Evolutionary conservation across 2,888 invertebrate genomes (phyloP), one percentile per base, ranked within the genome.

Genomic region (Rhopalosiphum nymphaeae): DNA sequence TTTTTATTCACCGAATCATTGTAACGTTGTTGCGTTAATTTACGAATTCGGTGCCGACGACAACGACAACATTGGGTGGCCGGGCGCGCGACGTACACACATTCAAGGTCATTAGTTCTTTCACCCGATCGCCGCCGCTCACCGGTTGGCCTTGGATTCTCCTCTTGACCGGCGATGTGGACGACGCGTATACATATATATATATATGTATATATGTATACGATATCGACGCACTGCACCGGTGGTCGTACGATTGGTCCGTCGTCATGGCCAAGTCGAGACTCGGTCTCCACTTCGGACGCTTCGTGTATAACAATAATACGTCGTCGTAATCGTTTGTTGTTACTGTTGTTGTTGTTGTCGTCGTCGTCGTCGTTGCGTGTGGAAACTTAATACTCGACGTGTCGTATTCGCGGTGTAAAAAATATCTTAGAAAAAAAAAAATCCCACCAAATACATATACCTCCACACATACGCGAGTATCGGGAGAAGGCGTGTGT

Each of bases 61-160:
- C 56, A 57, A 78, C 61, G 36, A 42, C 85, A 25, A 25, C 85
- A 56, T 42, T 61, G 86, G 91, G 36, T 36, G 93, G 53, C 21
- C n/a, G 44, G 84, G 53, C 49, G 29, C 42, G 29, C 90, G 25
- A 86, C 56, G 78, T 10, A 93, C 78, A 44, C 67, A n/a, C 86
- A 49, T 94, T 94, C 95, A 94, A 95, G 94, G 94, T 92, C 88
- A 94, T 57, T 88, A 89, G 95, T 95, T 94, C 95, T 95, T 95
- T 94, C 95, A 94, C 94, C 94, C 89, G 95, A 46, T 61, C 84
- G 89, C 56, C n/a, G n/a, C 36, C 84, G 93, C 42, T 88, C 78
- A 91, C 90, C 86, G 61, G 94, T 61, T 94, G 94, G 86, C 94
- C 94, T 94, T 94, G 94, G 61, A 87, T 46, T 53, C 61, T 53